Conservation (phyloP, 1,140 invertebrate genomes). For the Dysdera silvatica region DNA sequence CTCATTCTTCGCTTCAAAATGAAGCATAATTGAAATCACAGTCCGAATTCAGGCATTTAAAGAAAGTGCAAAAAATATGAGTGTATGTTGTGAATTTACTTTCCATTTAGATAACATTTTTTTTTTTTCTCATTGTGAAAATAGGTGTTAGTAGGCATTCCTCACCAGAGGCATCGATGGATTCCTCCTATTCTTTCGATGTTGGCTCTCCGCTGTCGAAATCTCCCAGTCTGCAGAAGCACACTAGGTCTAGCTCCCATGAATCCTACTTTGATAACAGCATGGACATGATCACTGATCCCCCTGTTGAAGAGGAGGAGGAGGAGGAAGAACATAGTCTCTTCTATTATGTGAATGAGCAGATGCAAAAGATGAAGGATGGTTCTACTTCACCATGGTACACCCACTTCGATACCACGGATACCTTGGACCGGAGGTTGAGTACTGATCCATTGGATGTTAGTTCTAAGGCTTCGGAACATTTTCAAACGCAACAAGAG, state of each 20-base stretch:
- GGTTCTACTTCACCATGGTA: not conserved
- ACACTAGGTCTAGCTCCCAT: slow-evolving; percentile 67
- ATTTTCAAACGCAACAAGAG: no score
- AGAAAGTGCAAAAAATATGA: no score
- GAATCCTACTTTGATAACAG: slow-evolving; percentile 79
- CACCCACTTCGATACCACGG: not conserved
- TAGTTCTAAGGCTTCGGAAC: no score
- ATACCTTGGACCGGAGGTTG: not conserved
- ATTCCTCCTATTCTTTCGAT: slow-evolving; percentile 21
- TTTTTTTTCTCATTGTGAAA: not conserved
- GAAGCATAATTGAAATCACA: no score
- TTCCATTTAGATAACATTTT: no score
- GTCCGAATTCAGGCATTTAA: no score
- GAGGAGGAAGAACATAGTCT: slow-evolving; percentile 21
- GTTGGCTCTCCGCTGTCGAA: slow-evolving; percentile 20
- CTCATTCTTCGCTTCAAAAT: no score
- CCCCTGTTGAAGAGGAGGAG: slow-evolving; percentile 8
- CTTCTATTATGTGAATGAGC: slow-evolving; percentile 24
- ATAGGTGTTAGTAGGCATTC: not conserved
- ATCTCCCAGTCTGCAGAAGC: slow-evolving; percentile 32
- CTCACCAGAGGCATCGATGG: slow-evolving; percentile 17
- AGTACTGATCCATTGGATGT: no score
- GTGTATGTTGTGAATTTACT: no score
- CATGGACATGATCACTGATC: slow-evolving; percentile 24
- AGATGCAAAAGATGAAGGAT: slow-evolving; percentile 17